Evolutionary conservation across 2,888 invertebrate species (phyloP).

Genomic region (Amphipyra berbera): DNA sequence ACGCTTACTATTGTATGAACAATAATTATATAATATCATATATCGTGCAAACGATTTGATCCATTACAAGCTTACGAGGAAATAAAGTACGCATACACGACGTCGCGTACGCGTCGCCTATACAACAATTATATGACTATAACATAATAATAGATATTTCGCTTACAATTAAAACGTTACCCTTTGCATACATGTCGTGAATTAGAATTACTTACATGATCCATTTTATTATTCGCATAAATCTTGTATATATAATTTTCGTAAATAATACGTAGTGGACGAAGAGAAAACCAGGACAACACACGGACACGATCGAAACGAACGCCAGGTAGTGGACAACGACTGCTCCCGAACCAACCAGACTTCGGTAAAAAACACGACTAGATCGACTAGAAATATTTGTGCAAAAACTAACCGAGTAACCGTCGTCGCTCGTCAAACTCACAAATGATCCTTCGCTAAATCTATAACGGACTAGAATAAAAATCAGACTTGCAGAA

Average conservation of each 20-base stretch:
- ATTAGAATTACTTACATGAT: slow-evolving; percentile 49
- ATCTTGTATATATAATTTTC: slow-evolving; percentile 34
- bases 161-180: slow-evolving; percentile 70
- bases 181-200: slow-evolving; percentile 71
- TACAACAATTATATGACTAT: slow-evolving; percentile 65
- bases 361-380: slow-evolving; percentile 41
- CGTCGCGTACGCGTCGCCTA: slow-evolving; percentile 45
- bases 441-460: slow-evolving; percentile 53
- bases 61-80: slow-evolving; percentile 73
- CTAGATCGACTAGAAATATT: slow-evolving; percentile 44
- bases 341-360: slow-evolving; percentile 30
- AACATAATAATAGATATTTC: slow-evolving; percentile 64
- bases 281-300: slow-evolving; percentile 65
- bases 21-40: slow-evolving; percentile 53
- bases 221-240: slow-evolving; percentile 54
- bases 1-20: slow-evolving; percentile 62
- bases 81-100: slow-evolving; percentile 60
- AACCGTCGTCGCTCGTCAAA: slow-evolving; percentile 54
- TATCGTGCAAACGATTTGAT: slow-evolving; percentile 73
- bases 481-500: slow-evolving; percentile 78
- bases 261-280: slow-evolving; percentile 64
- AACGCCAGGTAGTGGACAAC: slow-evolving; percentile 20
- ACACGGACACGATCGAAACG: slow-evolving; percentile 37
- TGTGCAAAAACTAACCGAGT: slow-evolving; percentile 71
- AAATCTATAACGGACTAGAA: slow-evolving; percentile 75